Percentiles rank a stretch among this genome's conserved stretches.
phyloP scores from a whole-genome alignment of 2,888 invertebrate genomes.

The Sphaerophoria taeniata region DNA sequence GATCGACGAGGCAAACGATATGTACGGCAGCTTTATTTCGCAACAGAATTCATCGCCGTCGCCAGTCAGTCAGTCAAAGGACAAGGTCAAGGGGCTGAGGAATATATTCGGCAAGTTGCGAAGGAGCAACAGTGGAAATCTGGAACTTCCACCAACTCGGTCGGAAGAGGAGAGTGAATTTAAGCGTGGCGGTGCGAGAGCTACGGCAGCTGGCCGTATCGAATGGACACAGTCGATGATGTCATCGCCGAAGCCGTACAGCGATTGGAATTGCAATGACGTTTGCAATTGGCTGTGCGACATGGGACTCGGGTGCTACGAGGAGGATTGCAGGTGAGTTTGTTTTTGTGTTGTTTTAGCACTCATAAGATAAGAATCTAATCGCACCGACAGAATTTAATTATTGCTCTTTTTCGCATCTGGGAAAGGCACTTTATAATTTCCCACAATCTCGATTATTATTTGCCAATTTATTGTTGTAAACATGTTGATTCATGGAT shows the following conservation, averaged over 20 bases:
- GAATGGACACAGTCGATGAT: conserved; percentile 83
- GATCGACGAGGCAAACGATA: conserved; percentile 82
- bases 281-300: conserved; percentile 92
- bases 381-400: too few species aligned
- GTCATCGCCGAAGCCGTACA: conserved; percentile 86
- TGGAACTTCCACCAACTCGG: conserved; percentile 84
- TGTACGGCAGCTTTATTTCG: conserved; percentile 81
- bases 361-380: not conserved
- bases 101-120: conserved; percentile 88
- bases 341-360: not conserved
- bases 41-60: conserved; percentile 83
- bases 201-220: conserved; percentile 89
- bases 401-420: too few species aligned
- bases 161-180: conserved; percentile 85
- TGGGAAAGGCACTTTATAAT: too few species aligned
- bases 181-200: conserved; percentile 88
- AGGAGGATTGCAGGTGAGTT: conserved; percentile 84
- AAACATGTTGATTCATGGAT: not conserved
- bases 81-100: conserved; percentile 86
- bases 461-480: too few species aligned
- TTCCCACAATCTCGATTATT: too few species aligned
- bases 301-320: conserved; percentile 88
- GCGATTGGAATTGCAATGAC: conserved; percentile 91
- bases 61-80: conserved; percentile 79
- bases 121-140: conserved; percentile 88